phyloP scores from a whole-genome alignment of 2,888 invertebrate genomes.

The Allygus modestus region DNA sequence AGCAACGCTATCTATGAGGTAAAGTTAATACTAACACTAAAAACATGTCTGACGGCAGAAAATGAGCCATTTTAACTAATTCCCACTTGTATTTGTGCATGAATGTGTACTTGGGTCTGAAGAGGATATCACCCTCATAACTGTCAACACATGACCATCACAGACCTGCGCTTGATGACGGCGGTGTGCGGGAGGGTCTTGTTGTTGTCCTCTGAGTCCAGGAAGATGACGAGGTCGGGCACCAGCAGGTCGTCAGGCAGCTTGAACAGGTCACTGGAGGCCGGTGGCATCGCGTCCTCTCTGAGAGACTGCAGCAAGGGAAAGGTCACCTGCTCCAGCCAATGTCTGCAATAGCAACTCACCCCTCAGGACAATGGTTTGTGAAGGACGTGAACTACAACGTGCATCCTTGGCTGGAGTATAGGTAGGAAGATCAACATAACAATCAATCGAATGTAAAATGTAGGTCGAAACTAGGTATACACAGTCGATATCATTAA shows the following conservation, averaged over 20 bases:
- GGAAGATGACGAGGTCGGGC: slow-evolving; percentile 32
- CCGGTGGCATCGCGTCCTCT: background rate
- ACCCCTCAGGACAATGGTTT: too few species aligned
- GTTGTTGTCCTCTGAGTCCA: slow-evolving; percentile 36
- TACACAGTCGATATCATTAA: too few species aligned
- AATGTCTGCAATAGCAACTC: slow-evolving; percentile 6
- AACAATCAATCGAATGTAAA: too few species aligned
- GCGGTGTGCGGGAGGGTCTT: slow-evolving; percentile 6
- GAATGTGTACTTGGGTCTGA: too few species aligned
- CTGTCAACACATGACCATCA: too few species aligned
- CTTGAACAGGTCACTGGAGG: background rate
- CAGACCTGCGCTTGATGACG: slow-evolving; percentile 10
- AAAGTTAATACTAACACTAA: too few species aligned
- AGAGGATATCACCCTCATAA: too few species aligned
- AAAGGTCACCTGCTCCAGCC: slow-evolving; percentile 40
- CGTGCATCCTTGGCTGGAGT: background rate
- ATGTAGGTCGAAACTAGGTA: too few species aligned
- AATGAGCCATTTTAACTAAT: too few species aligned
- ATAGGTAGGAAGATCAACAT: background rate
- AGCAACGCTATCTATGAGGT: too few species aligned
- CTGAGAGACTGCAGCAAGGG: background rate
- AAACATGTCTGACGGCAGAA: too few species aligned
- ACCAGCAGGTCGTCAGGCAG: background rate
- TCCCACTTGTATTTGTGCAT: too few species aligned
- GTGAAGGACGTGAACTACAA: background rate